These are phyloP conservation scores for Enteromius afrohamiltoni DNA, from an alignment of 2,797 vertebrate species.

Conservation along the genomic window DNA sequence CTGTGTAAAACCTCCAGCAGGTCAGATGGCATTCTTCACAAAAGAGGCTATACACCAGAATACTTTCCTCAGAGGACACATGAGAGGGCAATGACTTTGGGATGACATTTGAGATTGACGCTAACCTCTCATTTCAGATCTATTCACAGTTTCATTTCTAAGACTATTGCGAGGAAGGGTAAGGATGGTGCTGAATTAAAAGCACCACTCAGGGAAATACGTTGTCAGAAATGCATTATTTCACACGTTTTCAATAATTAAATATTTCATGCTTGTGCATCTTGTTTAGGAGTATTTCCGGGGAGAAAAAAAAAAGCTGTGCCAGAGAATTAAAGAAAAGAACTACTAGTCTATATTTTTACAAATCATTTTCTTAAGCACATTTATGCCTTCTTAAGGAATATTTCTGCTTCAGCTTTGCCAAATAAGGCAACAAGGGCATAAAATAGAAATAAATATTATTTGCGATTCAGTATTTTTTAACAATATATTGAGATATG, in stretches of 20 bases:
- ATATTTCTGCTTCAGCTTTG: neutral
- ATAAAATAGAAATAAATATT: neutral
- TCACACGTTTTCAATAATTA: neutral
- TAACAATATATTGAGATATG: neutral
- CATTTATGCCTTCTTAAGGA: neutral
- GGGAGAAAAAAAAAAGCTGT: neutral
- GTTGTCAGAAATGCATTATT: neutral
- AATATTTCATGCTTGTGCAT: neutral
- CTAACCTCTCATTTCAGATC: neutral
- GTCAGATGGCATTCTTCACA: constrained; percentile 16
- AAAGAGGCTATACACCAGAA: constrained; percentile 14
- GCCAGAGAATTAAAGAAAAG: neutral
- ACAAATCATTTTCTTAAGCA: neutral
- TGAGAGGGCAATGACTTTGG: neutral
- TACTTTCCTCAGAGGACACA: constrained; percentile 14
- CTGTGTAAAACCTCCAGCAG: constrained; percentile 9
- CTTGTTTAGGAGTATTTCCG: neutral
- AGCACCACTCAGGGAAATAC: neutral
- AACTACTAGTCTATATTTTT: neutral
- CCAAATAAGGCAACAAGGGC: neutral
- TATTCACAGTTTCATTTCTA: neutral
- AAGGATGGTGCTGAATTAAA: neutral
- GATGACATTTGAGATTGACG: neutral
- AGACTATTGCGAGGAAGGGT: neutral
- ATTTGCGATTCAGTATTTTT: neutral